phyloP scores from a whole-genome alignment of 1,140 invertebrate species.

The Acromyrmex charruanus region DNA sequence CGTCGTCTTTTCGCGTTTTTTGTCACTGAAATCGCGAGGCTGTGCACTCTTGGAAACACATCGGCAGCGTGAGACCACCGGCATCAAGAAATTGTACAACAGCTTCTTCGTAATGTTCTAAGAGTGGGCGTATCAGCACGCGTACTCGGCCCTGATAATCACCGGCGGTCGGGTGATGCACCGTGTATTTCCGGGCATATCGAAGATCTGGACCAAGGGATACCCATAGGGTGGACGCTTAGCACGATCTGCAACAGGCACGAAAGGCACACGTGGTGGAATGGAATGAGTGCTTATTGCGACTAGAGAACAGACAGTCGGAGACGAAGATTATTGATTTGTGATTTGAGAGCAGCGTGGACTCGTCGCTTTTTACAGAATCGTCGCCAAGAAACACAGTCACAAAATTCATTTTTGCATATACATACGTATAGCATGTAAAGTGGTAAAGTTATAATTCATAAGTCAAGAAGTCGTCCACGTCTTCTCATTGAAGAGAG shows the following conservation, averaged over 20 bases:
- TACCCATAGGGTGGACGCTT: conserved; percentile 27
- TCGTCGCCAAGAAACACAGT: conserved; percentile 10
- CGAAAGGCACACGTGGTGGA: background rate
- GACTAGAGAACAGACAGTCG: conserved; percentile 2
- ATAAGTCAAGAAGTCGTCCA: conserved; percentile 7
- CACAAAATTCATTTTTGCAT: conserved; percentile 20
- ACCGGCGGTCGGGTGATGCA: conserved; percentile 70
- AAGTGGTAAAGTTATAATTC: conserved; percentile 25
- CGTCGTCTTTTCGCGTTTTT: conserved; percentile 85
- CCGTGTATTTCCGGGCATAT: conserved; percentile 62
- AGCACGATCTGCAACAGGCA: conserved; percentile 52
- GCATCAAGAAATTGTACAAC: conserved; percentile 94
- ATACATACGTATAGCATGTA: background rate
- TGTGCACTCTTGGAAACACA: conserved; percentile 91
- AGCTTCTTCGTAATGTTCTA: conserved; percentile 95
- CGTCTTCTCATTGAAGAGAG: background rate
- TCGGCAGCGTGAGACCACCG: conserved; percentile 92
- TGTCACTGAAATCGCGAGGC: conserved; percentile 85
- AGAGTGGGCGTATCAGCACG: conserved; percentile 80
- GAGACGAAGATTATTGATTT: conserved; percentile 27
- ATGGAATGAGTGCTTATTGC: conserved; percentile 47
- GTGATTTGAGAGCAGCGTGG: conserved; percentile 9
- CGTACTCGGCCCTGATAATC: conserved; percentile 48
- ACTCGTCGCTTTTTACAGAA: conserved; percentile 40
- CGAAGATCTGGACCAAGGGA: conserved; percentile 40